Evolutionary conservation across 1,140 invertebrate genomes (phyloP).

Genomic region (Diachasmimorpha longicaudata): DNA sequence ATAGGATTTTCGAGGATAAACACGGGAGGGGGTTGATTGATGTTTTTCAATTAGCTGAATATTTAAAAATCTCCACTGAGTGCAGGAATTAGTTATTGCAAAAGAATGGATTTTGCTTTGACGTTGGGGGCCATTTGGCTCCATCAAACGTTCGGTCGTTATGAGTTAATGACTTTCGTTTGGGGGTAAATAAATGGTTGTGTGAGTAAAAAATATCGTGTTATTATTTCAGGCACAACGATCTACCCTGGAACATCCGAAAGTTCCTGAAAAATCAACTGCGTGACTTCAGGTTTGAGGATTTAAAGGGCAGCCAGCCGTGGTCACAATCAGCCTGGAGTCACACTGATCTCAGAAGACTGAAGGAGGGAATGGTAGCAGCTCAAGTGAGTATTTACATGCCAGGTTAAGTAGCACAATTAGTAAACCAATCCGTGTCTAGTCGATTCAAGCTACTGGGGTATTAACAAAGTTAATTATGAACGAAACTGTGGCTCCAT

Average conservation of each 20-base stretch:
- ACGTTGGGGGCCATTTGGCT: too few relatives aligned
- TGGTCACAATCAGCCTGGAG: conserved; percentile 80
- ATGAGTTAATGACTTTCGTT: too few relatives aligned
- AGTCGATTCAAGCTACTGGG: background rate
- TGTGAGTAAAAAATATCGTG: background rate
- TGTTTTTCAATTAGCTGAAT: too few relatives aligned
- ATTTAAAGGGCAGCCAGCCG: conserved; percentile 75
- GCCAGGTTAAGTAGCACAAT: background rate
- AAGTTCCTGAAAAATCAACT: conserved; percentile 87
- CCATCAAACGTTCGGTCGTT: too few relatives aligned
- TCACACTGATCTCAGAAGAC: conserved; percentile 82
- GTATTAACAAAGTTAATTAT: conserved; percentile 9
- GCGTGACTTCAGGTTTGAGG: conserved; percentile 79
- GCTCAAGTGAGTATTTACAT: conserved; percentile 73
- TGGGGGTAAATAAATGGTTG: too few relatives aligned
- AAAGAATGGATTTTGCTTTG: too few relatives aligned
- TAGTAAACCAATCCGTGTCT: background rate
- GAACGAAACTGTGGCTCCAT: background rate
- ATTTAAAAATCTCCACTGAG: too few relatives aligned
- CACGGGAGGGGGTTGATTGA: too few relatives aligned
- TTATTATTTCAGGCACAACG: conserved; percentile 80
- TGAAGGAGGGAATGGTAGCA: conserved; percentile 80
- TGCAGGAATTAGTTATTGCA: too few relatives aligned
- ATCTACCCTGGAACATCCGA: conserved; percentile 88
- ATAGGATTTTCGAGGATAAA: too few relatives aligned